These are phyloP conservation scores for Psococerastis gibbosa DNA, from an alignment of 2,888 invertebrate genomes.

Conservation along the genomic window DNA sequence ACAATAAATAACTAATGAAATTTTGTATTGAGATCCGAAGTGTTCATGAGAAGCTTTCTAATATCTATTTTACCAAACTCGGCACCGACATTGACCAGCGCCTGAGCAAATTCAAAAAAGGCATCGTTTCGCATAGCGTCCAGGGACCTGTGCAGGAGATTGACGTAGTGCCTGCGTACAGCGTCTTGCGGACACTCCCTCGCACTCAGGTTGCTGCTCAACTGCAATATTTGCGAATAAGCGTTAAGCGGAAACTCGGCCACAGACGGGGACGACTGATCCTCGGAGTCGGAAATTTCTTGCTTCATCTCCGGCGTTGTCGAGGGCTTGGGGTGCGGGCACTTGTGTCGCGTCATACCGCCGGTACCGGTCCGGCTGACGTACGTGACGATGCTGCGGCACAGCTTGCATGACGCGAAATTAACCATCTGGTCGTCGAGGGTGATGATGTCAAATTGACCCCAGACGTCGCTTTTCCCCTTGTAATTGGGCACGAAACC, in stretches of 20 bases:
- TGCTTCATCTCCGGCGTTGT: constrained; percentile 15
- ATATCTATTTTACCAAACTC: constrained; percentile 1
- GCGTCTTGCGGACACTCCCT: not conserved
- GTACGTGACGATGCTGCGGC: constrained; percentile 8
- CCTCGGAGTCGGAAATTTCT: not conserved
- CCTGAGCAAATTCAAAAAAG: constrained; percentile 3
- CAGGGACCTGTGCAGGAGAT: not conserved
- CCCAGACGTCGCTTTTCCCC: constrained; percentile 7
- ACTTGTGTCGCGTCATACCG: constrained; percentile 4
- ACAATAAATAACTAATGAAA: no score
- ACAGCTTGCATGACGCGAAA: constrained; percentile 1
- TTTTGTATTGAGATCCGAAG: not conserved
- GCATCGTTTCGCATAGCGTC: not conserved
- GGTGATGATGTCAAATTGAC: constrained; percentile 6
- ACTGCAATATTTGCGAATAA: not conserved
- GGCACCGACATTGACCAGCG: not conserved
- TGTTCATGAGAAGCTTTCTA: not conserved
- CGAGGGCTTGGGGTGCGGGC: constrained; percentile 14
- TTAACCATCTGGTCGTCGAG: constrained; percentile 3
- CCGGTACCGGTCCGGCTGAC: constrained; percentile 7
- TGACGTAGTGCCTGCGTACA: not conserved
- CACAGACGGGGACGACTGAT: not conserved
- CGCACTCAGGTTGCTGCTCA: not conserved
- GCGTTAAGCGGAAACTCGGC: not conserved
- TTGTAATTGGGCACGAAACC: constrained; percentile 5